Evolutionary conservation across 2,888 invertebrate genomes (phyloP).

Genomic region (Lutraria lutraria): DNA sequence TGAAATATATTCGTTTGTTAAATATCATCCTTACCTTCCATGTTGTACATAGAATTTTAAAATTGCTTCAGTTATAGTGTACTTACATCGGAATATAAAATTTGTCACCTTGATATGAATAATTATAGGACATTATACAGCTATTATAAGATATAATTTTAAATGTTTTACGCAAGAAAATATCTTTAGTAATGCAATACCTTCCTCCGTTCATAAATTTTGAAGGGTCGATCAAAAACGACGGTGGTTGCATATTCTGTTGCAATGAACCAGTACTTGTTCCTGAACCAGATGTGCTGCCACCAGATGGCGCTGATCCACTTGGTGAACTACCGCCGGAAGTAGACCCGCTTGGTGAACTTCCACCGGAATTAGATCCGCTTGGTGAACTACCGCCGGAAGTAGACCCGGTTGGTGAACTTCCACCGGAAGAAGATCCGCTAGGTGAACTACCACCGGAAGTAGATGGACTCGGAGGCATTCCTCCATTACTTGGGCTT

Average conservation of each 20-base stretch:
- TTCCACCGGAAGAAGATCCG: slow-evolving; percentile 44
- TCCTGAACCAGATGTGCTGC: slow-evolving; percentile 24
- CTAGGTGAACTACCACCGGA: slow-evolving; percentile 30
- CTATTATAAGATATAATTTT: too few relatives aligned
- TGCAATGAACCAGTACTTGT: slow-evolving; percentile 52
- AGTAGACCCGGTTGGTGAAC: not conserved
- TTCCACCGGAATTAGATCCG: not conserved
- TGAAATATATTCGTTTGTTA: too few relatives aligned
- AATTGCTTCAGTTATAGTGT: too few relatives aligned
- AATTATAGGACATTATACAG: too few relatives aligned
- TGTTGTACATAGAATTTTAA: too few relatives aligned
- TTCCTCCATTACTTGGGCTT: not conserved
- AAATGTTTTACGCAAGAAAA: too few relatives aligned
- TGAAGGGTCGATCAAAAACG: slow-evolving; percentile 69
- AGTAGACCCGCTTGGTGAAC: slow-evolving; percentile 10
- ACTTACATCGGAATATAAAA: too few relatives aligned
- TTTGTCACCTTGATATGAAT: too few relatives aligned
- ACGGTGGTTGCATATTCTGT: slow-evolving; percentile 72
- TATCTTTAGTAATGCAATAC: not conserved
- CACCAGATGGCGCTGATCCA: slow-evolving; percentile 6
- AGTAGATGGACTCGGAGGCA: slow-evolving; percentile 27
- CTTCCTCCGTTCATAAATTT: slow-evolving; percentile 60
- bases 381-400: slow-evolving; percentile 9
- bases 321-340: too few relatives aligned
- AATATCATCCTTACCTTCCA: too few relatives aligned